Evolutionary conservation across 2,113 vertebrate species (phyloP), one percentile per base, ranked within the genome.

Genomic region (Pristiophorus japonicus): DNA sequence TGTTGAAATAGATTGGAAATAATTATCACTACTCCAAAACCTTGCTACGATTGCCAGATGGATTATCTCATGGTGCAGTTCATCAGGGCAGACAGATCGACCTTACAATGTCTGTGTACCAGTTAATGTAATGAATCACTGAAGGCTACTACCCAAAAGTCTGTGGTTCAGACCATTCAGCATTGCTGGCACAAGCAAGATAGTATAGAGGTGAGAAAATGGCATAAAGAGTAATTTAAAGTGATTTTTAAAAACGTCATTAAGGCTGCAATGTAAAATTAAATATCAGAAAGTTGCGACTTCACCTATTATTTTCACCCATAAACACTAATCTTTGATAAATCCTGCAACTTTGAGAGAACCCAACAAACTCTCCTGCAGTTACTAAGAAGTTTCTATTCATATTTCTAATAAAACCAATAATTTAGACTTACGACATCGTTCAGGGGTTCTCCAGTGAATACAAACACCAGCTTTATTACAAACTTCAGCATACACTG

Each of bases 401-500:
- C 30, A 6, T 22, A 94, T 63, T 93, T 65, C n/a, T 24, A 42
- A 24, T 45, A 8, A 70, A 70, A 34, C 42, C 51, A 94, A 94
- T 73, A 24, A 75, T 18, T 96, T 67, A 93, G 92, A 98, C 98
- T 96, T 97, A 99, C 98, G 98, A 95, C 98, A 99, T 95, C 98
- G 96, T 94, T 98, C 98, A 0, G 98, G 98, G 12, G 97, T 98
- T 95, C 98, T 98, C 98, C 98, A 99, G 0, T 97, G 96, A 55
- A 98, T 95, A 92, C 98, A 98, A 92, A 98, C 96, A 0, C 97
- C 97, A 18, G 96, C 97, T 0, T 97, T 97, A 0, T 97, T 97
- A 96, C 98, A 99, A 0, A 98, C 98, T 96, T 98, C 98, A 10
- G 98, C 98, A 0, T 98, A 99, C 95, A 98, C 97, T 0, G 98